Evolutionary conservation across 1,140 invertebrate genomes (phyloP), one percentile per base, ranked within the genome.

Genomic region (Ceratosolen fusciceps): DNA sequence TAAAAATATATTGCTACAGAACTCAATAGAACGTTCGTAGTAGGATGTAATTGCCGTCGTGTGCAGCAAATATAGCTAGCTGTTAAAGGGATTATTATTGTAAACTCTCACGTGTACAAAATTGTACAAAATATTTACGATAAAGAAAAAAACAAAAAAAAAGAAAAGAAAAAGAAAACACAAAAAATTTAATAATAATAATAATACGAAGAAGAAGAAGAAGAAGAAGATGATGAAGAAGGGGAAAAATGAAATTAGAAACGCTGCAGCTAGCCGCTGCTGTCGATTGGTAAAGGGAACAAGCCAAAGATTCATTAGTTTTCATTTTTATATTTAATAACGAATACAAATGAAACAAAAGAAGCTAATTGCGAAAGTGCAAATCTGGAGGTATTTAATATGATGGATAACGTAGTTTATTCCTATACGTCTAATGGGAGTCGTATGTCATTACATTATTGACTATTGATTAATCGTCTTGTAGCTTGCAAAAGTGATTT

Each of bases 271-370:
- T 78, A 56, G 79, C 80, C 70, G 86, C 86, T 88, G 86, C 85
- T 82, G 87, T 83, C 83, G 87, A 89, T 89, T 90, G 90, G 89
- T 91, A 89, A 90, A 90, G 90, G 89, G 89, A 90, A 90, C 89
- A 91, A 90, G 89, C 90, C 90, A 91, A 91, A 90, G 90, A 91
- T 90, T 90, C 83, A 86, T 91, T 90, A 90, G 89, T 90, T 90
- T 91, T 89, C 90, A 90, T 90, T 90, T 90, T 90, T 89, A 90
- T 91, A 89, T 91, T 90, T 88, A 88, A 88, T 83, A 83, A 87
- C 84, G 83, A 82, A 84, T 83, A 87, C 85, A 83, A 83, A 83
- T 78, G 77, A 76, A 80, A 65, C 52, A 77, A 82, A 78, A 80
- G 79, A 83, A 72, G 70, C 58, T 70, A 80, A 82, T 82, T 76